Evolutionary conservation across 2,888 invertebrate species (phyloP).

Genomic region (Brenthis ino): DNA sequence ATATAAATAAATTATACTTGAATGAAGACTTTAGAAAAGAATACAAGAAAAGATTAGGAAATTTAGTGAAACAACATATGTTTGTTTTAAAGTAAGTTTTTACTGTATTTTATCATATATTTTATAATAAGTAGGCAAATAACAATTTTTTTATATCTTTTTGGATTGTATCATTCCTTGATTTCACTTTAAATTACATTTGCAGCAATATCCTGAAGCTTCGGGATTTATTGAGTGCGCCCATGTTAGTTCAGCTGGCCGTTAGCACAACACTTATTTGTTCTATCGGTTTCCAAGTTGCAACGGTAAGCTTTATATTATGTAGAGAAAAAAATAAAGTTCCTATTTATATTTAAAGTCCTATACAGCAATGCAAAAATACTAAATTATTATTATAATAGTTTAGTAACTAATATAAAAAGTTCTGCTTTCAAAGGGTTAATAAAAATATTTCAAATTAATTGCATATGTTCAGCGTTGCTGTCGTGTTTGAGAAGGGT

Average conservation of each 20-base stretch:
- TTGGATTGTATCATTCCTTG: not conserved
- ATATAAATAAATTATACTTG: conserved; percentile 45
- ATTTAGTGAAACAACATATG: conserved; percentile 64
- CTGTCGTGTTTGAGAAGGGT: conserved; percentile 3
- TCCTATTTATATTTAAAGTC: too few species aligned
- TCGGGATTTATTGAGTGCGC: conserved; percentile 57
- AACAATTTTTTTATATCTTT: not conserved
- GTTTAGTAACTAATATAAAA: too few species aligned
- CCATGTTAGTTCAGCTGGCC: conserved; percentile 68
- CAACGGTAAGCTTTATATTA: conserved; percentile 50
- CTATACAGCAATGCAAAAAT: too few species aligned
- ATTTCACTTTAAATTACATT: conserved; percentile 20
- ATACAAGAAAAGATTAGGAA: conserved; percentile 55
- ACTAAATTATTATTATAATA: too few species aligned
- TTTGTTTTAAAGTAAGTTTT: conserved; percentile 59
- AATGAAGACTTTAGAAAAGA: conserved; percentile 51
- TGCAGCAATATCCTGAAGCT: conserved; percentile 59
- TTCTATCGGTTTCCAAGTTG: conserved; percentile 67
- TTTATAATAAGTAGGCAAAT: too few species aligned
- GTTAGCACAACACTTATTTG: conserved; percentile 68
- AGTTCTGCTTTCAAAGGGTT: too few species aligned
- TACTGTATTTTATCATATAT: not conserved
- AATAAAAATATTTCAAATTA: not conserved
- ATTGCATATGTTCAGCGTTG: conserved; percentile 5
- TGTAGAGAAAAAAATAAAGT: not conserved